Base-by-base conservation (phyloP, 2,797 vertebrate species). In the Silurus lanzhouensis region DNA sequence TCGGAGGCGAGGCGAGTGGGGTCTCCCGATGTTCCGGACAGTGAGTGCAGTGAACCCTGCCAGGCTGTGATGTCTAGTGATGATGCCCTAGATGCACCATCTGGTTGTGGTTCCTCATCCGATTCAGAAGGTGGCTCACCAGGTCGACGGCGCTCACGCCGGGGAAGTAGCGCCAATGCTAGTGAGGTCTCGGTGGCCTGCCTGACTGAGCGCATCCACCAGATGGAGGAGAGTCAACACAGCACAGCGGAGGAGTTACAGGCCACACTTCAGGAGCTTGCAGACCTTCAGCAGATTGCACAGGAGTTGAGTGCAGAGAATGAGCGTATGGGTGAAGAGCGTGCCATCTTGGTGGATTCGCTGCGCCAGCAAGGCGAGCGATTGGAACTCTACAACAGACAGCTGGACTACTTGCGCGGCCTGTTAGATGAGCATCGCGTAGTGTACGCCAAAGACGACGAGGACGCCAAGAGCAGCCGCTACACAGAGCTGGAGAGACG, bases 191-290 rank as follows among this genome's bases (percentile, higher is more conserved):
- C 96, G 0, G 96, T 97, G 8, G 96, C 96, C 8, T 97, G 96
- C 89, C 86, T 97, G 88, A 97, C 96, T 0, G 96, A 97, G 80
- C 92, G 96, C 13, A 96, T 97, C 80, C 96, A 97, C 88, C 96
- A 97, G 87, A 97, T 97, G 96, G 96, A 97, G 76, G 96, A 97
- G 92, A 97, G 96, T 82, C 96, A 97, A 9, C 96, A 97, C 88
- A 96, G 96, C 48, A 97, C 96, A 0, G 91, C 96, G 0, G 96
- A 97, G 90, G 96, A 97, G 86, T 96, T 97, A 10, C 96, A 97
- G 90, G 96, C 96, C 71, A 97, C 96, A 0, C 93, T 97, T 27
- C 96, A 97, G 74, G 96, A 97, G 85, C 93, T 97, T 48, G 96
- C 96, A 0, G 96, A 97, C 85, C 90, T 97, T 58, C 96, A 97